These are phyloP conservation scores for Hemicrepidius hirtus DNA, from an alignment of 2,888 invertebrate genomes.

Conservation along the genomic window DNA sequence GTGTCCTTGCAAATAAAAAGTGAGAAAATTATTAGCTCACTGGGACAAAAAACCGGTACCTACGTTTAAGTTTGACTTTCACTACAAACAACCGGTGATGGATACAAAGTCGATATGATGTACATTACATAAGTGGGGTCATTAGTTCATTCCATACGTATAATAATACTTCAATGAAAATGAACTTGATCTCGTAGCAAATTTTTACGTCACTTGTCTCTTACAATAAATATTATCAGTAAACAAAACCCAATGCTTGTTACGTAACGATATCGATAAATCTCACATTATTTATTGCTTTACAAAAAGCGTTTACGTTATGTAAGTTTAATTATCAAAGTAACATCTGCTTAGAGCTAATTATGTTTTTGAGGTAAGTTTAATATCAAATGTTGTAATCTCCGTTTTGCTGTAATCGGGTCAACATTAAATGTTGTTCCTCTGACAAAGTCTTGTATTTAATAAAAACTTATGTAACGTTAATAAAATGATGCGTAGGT, in stretches of 20 bases:
- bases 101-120: constrained; percentile 21
- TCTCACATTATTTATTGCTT: no score
- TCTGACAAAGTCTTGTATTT: not conserved
- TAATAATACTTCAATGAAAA: constrained; percentile 36
- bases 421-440: not conserved
- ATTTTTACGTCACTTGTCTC: not conserved
- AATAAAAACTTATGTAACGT: constrained; percentile 8
- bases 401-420: not conserved
- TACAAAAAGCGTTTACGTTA: not conserved
- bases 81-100: constrained; percentile 18
- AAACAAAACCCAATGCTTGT: no score
- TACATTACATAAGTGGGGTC: constrained; percentile 29
- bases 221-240: no score
- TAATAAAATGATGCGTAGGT: not conserved
- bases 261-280: no score
- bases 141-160: constrained; percentile 36
- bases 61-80: constrained; percentile 18
- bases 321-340: not conserved
- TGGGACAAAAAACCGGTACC: constrained; percentile 19
- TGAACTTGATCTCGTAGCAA: constrained; percentile 41
- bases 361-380: not conserved
- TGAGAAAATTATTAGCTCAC: not conserved
- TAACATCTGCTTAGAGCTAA: not conserved
- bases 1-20: constrained; percentile 23
- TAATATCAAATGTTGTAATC: not conserved